A percentile compares a stretch with the other conserved stretches of the same genome.
These are phyloP conservation scores for Capromys pilorides DNA, from an alignment of 2,797 vertebrate species.

Conservation along the genomic window DNA sequence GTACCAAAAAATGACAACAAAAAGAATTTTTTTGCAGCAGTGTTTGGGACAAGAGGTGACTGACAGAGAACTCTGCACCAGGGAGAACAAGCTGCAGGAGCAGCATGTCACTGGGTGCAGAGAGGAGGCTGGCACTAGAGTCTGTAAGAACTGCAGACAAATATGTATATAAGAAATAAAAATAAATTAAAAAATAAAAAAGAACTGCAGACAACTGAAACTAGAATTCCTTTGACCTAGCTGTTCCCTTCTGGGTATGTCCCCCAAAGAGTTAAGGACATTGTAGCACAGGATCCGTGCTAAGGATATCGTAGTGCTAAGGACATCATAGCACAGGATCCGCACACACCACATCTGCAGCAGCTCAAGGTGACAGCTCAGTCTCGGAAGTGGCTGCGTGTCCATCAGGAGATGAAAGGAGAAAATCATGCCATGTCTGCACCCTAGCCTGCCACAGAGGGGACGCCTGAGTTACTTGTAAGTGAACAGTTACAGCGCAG, in stretches of 20 bases:
- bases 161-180: no score
- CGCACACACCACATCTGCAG: not conserved
- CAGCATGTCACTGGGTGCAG: not conserved
- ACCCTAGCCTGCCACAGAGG: not conserved
- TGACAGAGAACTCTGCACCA: not conserved
- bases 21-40: no score
- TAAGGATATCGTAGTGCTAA: not conserved
- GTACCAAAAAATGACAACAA: no score
- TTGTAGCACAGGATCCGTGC: not conserved
- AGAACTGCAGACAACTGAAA: not conserved
- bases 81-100: not conserved
- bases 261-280: not conserved
- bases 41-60: not conserved
- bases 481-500: not conserved
- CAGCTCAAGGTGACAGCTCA: no score
- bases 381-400: not conserved
- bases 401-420: not conserved
- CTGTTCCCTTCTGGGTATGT: not conserved
- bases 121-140: not conserved
- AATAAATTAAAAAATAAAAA: no score
- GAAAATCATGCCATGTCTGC: not conserved
- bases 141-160: not conserved
- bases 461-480: not conserved
- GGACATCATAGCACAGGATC: no score
- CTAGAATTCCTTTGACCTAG: not conserved